Base-by-base conservation (phyloP, 2,888 invertebrate genomes). In the Julus scanicus region DNA sequence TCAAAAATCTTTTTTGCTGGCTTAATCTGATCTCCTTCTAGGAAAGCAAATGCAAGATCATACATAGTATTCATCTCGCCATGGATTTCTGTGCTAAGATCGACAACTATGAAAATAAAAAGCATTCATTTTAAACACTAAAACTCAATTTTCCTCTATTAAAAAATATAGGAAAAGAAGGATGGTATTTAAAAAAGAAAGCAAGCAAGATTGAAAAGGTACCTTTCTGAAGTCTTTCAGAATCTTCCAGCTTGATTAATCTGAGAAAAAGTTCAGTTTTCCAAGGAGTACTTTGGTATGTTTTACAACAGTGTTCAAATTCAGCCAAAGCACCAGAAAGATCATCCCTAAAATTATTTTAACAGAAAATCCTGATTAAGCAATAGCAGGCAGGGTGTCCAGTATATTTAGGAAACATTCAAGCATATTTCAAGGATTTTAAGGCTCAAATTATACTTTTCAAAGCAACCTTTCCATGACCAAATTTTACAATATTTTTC, bases 41-140 rank as follows among this genome's bases (percentile, higher is more conserved):
- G 94, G 91, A 97, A 97, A 1, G 95, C 94, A 85, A 96, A 94
- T 5, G 96, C 96, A 90, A 98, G 93, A 92, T 97, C 97, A 90
- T 96, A 95, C 6, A 97, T 93, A 90, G 96, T 95, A 91, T 96
- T 96, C 80, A 95, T 94, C 93, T 97, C 97, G 4, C 97, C 97
- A 90, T 96, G 95, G 63, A 96, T 94, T 91, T 94, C 93, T 0
- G 96, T 96, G 90, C 95, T 95, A 17, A 96, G 92, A 92, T 97
- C 97, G 0, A 97, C 96, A 20, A 97, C 92, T 91, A 88, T n/a
- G 44, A 5, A 63, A 13, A 40, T 15, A 84, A 84, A 84, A 40
- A 40, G 15, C 39, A 84, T 1, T 84, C 17, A 83, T 83, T 87
- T 49, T 71, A n/a, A 71, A 53, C 1, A 80, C 37, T 9, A 86